A percentile compares a stretch with the other conserved stretches of the same genome.
Conservation (phyloP, 2,888 invertebrate genomes). For the Auanema sp. region DNA sequence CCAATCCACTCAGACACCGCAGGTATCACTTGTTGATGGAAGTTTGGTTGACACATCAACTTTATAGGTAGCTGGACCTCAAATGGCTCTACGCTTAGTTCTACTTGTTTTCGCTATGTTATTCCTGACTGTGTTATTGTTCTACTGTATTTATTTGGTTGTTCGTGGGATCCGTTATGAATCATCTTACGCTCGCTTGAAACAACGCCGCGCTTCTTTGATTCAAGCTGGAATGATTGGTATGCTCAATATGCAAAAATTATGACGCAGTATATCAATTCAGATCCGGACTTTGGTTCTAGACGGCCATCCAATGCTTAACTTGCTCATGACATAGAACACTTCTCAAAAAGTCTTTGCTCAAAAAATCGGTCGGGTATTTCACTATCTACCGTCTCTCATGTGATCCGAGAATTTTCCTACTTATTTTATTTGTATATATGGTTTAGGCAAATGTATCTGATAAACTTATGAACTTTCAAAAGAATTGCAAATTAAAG, state of each 20-base stretch:
- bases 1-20: not conserved
- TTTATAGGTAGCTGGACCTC: constrained; percentile 25
- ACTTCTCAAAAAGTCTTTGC: not conserved
- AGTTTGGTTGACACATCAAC: constrained; percentile 5
- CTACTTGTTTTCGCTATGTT: constrained; percentile 55
- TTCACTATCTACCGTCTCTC: not conserved
- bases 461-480: no score
- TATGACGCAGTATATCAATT: no score
- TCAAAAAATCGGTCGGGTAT: not conserved
- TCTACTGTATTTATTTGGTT: constrained; percentile 55
- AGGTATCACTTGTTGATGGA: constrained; percentile 10
- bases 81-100: constrained; percentile 45
- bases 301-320: constrained; percentile 29
- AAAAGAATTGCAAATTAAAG: no score
- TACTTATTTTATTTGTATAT: constrained; percentile 1
- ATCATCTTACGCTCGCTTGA: constrained; percentile 34
- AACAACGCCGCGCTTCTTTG: constrained; percentile 46
- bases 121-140: constrained; percentile 47
- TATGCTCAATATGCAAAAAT: constrained; percentile 16
- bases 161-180: constrained; percentile 50
- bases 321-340: not conserved
- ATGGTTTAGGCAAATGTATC: not conserved
- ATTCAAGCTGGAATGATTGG: constrained; percentile 56
- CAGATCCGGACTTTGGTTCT: constrained; percentile 41
- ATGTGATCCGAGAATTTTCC: constrained; percentile 1